Evolutionary conservation across 92 coral and sea anemone genomes (phyloP).

Genomic region (Epizoanthus illoricatus): DNA sequence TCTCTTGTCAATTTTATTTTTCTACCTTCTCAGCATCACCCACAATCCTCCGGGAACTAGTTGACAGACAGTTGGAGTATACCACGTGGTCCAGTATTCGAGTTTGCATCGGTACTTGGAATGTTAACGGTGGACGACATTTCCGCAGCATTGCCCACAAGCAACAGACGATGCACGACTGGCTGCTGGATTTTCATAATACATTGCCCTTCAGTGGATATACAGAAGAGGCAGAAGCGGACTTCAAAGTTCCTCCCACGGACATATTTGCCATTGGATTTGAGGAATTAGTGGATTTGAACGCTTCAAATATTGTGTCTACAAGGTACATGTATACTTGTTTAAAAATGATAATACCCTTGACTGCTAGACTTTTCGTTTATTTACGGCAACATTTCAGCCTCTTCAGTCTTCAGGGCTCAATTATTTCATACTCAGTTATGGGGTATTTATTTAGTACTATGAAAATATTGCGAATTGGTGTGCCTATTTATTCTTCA

Average conservation of each 20-base stretch:
- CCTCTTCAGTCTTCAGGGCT: neutral
- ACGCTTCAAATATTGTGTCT: constrained; percentile 94
- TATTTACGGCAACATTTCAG: no score
- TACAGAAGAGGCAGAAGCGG: constrained; percentile 61
- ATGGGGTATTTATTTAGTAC: no score
- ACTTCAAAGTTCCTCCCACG: constrained; percentile 69
- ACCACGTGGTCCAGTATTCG: constrained; percentile 96
- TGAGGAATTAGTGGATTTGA: constrained; percentile 97
- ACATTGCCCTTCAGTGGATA: constrained; percentile 82
- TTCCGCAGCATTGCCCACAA: constrained; percentile 98
- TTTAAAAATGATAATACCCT: no score
- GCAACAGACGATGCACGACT: constrained; percentile 96
- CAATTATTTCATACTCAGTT: no score
- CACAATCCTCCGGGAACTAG: constrained; percentile 89
- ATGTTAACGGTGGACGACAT: constrained; percentile 97
- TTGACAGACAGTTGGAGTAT: constrained; percentile 95
- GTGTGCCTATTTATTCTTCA: no score
- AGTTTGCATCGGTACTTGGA: constrained; percentile 97
- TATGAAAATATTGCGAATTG: no score
- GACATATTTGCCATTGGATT: constrained; percentile 99
- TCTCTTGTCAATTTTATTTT: neutral
- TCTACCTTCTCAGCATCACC: constrained; percentile 76
- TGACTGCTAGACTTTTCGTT: no score
- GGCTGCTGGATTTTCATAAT: constrained; percentile 93
- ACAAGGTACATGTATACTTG: constrained; percentile 62